Evolutionary conservation across 2,113 vertebrate species (phyloP), one percentile per base, ranked within the genome.

Genomic region (Tiliqua scincoides): DNA sequence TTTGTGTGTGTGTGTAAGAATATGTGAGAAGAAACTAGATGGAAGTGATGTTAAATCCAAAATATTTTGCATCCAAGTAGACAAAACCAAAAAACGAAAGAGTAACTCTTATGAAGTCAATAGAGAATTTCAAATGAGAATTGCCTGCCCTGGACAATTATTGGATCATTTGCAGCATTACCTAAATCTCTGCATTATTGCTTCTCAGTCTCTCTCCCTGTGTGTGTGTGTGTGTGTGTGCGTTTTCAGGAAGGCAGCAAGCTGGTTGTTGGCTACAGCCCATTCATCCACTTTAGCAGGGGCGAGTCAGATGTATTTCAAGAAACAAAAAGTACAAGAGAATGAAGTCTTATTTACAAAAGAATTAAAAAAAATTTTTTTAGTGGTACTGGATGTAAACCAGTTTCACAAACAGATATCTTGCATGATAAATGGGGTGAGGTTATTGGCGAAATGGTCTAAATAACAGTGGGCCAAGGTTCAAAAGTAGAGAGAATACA

Each of bases 1-100:
- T n/a, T n/a, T n/a, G n/a, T n/a, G n/a, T n/a, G n/a, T n/a, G n/a
- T n/a, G n/a, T n/a, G n/a, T n/a, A n/a, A n/a, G n/a, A n/a, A n/a
- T n/a, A n/a, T n/a, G n/a, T n/a, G n/a, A n/a, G n/a, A n/a, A n/a
- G n/a, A n/a, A n/a, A n/a, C n/a, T n/a, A n/a, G n/a, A n/a, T n/a
- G 88, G 83, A 92, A 83, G n/a, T 93, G 32, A 89, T 57, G 48
- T 93, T 85, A 89, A 89, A 87, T 89, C 92, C 91, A 77, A 92
- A 91, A 91, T 87, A 68, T 86, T 75, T 88, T 90, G 6, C 14
- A n/a, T n/a, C n/a, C n/a, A n/a, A n/a, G n/a, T n/a, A n/a, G n/a
- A n/a, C n/a, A n/a, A n/a, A n/a, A n/a, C n/a, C n/a, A n/a, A n/a
- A n/a, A n/a, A n/a, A n/a, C n/a, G n/a, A n/a, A n/a, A n/a, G n/a